Conservation (phyloP, 2,113 vertebrate genomes). For the Heloderma charlesbogerti region DNA sequence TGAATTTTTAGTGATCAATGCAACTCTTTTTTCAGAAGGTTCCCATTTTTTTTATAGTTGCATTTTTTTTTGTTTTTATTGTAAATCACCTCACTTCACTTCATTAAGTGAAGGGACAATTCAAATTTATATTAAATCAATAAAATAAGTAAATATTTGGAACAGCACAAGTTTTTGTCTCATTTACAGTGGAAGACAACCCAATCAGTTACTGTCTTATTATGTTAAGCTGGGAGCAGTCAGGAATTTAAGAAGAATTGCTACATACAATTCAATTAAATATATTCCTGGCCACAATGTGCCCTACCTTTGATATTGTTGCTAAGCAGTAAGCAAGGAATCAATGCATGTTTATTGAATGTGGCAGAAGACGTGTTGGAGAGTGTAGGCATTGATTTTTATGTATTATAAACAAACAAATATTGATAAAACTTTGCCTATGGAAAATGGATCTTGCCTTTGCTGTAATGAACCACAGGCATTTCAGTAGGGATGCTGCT, state of each 20-base stretch:
- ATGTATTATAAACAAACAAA: constrained; percentile 26
- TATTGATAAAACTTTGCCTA: constrained; percentile 42
- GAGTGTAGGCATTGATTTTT: not conserved
- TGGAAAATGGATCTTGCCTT: not conserved
- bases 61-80: too few relatives aligned
- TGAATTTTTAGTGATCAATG: too few relatives aligned
- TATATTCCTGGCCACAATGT: constrained; percentile 40
- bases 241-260: constrained; percentile 25
- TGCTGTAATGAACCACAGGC: constrained; percentile 13
- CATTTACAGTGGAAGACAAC: constrained; percentile 5
- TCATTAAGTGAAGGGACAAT: too few relatives aligned
- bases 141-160: too few relatives aligned
- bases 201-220: constrained; percentile 24
- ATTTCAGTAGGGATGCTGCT: constrained; percentile 40
- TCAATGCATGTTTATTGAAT: constrained; percentile 32
- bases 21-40: too few relatives aligned
- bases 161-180: not conserved
- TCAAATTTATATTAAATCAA: too few relatives aligned
- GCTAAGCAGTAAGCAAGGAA: constrained; percentile 40
- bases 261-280: constrained; percentile 43
- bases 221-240: constrained; percentile 6
- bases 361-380: not conserved
- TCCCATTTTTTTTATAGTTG: too few relatives aligned
- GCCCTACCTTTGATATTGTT: constrained; percentile 30
- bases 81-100: too few relatives aligned